phyloP scores from a whole-genome alignment of 2,797 vertebrate genomes.

The Australoheros facetus region DNA sequence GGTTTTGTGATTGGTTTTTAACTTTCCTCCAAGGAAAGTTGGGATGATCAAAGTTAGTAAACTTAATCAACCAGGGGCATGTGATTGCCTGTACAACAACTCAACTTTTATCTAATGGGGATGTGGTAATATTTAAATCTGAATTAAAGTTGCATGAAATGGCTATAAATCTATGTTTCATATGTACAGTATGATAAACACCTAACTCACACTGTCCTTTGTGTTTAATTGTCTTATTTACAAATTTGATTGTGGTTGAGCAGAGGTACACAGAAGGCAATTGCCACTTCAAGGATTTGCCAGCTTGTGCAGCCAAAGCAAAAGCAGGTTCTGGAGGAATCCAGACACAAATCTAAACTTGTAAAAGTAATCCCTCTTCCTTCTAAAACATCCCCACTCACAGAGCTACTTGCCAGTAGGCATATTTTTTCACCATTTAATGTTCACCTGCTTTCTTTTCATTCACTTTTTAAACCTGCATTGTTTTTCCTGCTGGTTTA shows the following conservation, averaged over 20 bases:
- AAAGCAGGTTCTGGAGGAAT: background rate
- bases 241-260: conserved; percentile 57
- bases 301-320: conserved; percentile 71
- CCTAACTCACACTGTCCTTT: background rate
- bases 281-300: conserved; percentile 61
- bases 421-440: background rate
- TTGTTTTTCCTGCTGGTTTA: background rate
- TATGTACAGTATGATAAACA: background rate
- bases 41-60: background rate
- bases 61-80: background rate
- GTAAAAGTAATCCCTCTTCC: background rate
- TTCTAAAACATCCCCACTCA: conserved; percentile 61
- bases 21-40: background rate
- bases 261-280: conserved; percentile 38
- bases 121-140: background rate
- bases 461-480: background rate
- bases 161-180: background rate
- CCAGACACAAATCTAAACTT: background rate
- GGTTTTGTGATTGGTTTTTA: background rate
- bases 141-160: background rate
- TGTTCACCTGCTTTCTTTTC: background rate
- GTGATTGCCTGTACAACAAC: background rate
- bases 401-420: conserved; percentile 76
- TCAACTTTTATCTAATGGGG: background rate
- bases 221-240: background rate